Percentiles rank a stretch among this genome's conserved stretches.
Evolutionary conservation across 2,888 invertebrate species (phyloP).

Genomic region (Sphecodes monilicornis): DNA sequence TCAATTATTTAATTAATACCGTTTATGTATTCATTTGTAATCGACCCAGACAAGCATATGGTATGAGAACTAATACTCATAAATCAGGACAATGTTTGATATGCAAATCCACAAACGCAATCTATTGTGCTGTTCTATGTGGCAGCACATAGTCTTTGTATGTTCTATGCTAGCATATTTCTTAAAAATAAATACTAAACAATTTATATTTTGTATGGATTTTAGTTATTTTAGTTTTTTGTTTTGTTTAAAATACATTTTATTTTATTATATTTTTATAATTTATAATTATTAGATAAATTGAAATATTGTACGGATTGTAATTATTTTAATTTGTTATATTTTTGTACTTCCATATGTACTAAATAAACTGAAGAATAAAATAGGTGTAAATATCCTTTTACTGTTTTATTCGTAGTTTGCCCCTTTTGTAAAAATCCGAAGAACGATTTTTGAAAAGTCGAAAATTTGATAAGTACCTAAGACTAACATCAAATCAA

Average conservation of each 20-base stretch:
- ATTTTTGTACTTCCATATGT: not conserved
- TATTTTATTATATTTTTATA: not conserved
- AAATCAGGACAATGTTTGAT: not conserved
- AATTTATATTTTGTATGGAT: not conserved
- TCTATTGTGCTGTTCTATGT: not conserved
- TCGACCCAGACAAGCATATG: too few relatives aligned
- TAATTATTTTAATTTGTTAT: not conserved
- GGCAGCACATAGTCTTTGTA: not conserved
- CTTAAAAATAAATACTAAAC: not conserved
- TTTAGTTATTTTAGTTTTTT: not conserved
- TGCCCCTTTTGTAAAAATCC: too few relatives aligned
- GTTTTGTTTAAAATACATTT: not conserved
- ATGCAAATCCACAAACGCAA: not conserved
- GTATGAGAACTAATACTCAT: not conserved
- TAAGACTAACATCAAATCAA: not conserved
- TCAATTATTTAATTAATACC: too few relatives aligned
- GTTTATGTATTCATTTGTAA: too few relatives aligned
- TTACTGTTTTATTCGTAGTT: too few relatives aligned
- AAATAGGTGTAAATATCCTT: too few relatives aligned
- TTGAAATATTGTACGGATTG: not conserved
- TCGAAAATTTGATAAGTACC: not conserved
- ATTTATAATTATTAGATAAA: not conserved
- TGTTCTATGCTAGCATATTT: not conserved
- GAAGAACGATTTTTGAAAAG: too few relatives aligned
- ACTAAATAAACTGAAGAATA: not conserved